These are phyloP conservation scores for Zophobas morio DNA, from an alignment of 1,140 invertebrate genomes.

Conservation along the genomic window DNA sequence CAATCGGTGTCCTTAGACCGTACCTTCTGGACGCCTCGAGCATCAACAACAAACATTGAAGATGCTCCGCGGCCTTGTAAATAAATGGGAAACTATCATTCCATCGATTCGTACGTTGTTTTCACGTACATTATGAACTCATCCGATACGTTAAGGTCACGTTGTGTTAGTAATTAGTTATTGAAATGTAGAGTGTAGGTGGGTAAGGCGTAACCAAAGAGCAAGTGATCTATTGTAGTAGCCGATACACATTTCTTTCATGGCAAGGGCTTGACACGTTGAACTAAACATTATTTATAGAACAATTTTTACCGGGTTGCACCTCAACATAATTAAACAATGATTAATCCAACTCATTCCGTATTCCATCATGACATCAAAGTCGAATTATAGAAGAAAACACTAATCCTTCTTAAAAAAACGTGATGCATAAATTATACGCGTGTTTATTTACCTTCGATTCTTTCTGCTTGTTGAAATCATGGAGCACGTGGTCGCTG, in stretches of 20 bases:
- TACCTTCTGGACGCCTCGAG: conserved; percentile 26
- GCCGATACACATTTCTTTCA: conserved; percentile 35
- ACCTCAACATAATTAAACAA: conserved; percentile 26
- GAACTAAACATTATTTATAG: conserved; percentile 30
- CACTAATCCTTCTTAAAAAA: conserved; percentile 20
- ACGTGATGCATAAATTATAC: conserved; percentile 23
- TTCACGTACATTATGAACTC: conserved; percentile 36
- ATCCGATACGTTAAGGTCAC: conserved; percentile 39
- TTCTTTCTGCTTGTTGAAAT: conserved; percentile 15
- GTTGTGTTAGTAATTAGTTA: conserved; percentile 32
- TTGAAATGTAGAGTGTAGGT: conserved; percentile 48
- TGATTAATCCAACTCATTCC: conserved; percentile 36
- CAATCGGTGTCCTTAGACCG: conserved; percentile 28
- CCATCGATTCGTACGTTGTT: conserved; percentile 36
- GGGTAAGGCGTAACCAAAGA: conserved; percentile 13
- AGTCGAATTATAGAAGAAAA: conserved; percentile 26
- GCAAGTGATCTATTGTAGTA: conserved; percentile 41
- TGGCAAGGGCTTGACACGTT: conserved; percentile 21
- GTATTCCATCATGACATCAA: conserved; percentile 40
- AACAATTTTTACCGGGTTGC: conserved; percentile 26
- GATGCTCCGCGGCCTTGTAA: conserved; percentile 38
- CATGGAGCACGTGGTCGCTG: conserved; percentile 3
- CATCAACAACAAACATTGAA: conserved; percentile 37
- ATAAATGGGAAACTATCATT: conserved; percentile 28
- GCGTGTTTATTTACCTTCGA: conserved; percentile 17